Evolutionary conservation across 2,113 vertebrate species (phyloP).

Genomic region (Monarcha castaneiventris): DNA sequence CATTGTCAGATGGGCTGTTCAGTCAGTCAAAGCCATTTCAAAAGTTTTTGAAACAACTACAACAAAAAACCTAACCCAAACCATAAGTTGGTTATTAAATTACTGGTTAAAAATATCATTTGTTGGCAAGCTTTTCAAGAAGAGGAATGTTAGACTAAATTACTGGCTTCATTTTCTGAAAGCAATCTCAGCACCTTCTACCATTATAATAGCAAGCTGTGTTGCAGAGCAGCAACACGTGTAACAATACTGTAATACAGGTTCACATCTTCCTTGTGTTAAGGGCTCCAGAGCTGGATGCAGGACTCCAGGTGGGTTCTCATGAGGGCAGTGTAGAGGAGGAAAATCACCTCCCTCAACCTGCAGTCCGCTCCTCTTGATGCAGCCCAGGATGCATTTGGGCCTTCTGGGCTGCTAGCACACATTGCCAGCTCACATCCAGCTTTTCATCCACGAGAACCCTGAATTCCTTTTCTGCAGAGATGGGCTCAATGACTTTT

Average conservation of each 20-base stretch:
- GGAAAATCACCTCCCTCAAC: not conserved
- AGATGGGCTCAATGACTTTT: not conserved
- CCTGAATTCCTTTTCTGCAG: not conserved
- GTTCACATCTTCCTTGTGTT: not conserved
- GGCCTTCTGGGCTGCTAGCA: not conserved
- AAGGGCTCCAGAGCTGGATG: not conserved
- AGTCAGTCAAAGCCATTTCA: not conserved
- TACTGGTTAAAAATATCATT: not conserved
- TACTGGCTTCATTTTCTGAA: not conserved
- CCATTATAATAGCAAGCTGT: not conserved
- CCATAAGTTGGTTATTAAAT: not conserved
- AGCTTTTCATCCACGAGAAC: not conserved
- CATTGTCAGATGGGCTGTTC: not conserved
- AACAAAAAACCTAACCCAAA: not conserved
- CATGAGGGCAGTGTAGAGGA: not conserved
- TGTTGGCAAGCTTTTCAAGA: not conserved
- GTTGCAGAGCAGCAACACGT: not conserved
- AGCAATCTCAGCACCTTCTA: not conserved
- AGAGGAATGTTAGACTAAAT: not conserved
- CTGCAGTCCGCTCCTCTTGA: not conserved
- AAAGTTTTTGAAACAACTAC: not conserved
- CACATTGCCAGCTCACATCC: fast-evolving
- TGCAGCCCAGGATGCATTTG: not conserved
- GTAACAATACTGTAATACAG: not conserved
- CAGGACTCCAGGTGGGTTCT: not conserved